phyloP scores from a whole-genome alignment of 2,888 invertebrate genomes.

The Tortrix viridana region DNA sequence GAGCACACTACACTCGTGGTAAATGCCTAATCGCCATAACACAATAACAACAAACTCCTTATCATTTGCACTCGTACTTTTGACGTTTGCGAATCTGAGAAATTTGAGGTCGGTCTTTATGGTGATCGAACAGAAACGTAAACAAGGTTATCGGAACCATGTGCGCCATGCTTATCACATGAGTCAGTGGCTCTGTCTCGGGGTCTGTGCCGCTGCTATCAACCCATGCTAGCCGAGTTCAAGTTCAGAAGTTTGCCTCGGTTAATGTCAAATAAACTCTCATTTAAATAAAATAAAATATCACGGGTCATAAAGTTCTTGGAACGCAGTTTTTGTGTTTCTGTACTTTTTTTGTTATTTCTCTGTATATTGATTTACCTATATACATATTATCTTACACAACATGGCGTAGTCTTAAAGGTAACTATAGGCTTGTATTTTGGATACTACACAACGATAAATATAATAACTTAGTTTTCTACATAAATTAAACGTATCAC shows the following conservation, averaged over 20 bases:
- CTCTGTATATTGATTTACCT: too few species aligned
- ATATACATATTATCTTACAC: too few species aligned
- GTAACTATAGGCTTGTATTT: too few species aligned
- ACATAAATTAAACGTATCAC: too few species aligned
- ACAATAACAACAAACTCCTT: slow-evolving; percentile 14
- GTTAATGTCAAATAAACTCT: slow-evolving; percentile 23
- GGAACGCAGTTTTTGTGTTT: too few species aligned
- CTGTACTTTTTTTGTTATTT: too few species aligned
- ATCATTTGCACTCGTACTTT: slow-evolving; percentile 13
- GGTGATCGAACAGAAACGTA: slow-evolving; percentile 28
- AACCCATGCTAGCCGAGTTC: slow-evolving; percentile 21
- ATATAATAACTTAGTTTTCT: too few species aligned
- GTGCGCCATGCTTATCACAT: slow-evolving; percentile 51
- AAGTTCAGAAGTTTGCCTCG: slow-evolving; percentile 18
- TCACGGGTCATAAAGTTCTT: too few species aligned
- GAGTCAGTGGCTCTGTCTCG: slow-evolving; percentile 23
- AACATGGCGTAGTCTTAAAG: too few species aligned
- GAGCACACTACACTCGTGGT: slow-evolving; percentile 22
- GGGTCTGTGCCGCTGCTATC: slow-evolving; percentile 11
- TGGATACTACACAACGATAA: too few species aligned
- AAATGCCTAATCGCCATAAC: slow-evolving; percentile 22
- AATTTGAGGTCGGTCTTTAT: neutral
- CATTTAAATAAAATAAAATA: neutral
- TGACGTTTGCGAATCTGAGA: slow-evolving; percentile 7
- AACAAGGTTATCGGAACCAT: slow-evolving; percentile 52